A percentile compares a stretch with the other conserved stretches of the same genome.
Conservation (phyloP, 2,888 invertebrate genomes). For the Eupithecia subfuscata region DNA sequence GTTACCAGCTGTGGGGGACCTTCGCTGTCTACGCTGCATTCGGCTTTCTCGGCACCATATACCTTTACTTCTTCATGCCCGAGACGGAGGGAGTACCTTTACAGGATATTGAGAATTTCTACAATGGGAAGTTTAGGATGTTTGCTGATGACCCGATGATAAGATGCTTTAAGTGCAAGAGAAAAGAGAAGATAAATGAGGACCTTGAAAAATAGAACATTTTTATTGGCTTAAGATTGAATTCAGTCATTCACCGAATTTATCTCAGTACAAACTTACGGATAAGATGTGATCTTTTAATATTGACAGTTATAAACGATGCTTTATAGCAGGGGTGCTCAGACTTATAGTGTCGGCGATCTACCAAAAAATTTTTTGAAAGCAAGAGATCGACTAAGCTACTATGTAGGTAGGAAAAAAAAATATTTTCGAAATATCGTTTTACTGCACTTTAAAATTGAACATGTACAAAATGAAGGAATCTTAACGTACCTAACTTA, state of each 20-base stretch:
- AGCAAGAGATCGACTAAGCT: too few species aligned
- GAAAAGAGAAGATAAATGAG: not conserved
- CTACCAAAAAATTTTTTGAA: too few species aligned
- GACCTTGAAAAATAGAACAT: constrained; percentile 16
- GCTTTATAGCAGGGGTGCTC: too few species aligned
- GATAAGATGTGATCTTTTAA: not conserved
- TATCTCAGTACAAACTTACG: not conserved
- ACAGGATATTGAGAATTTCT: constrained; percentile 77
- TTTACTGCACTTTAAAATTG: too few species aligned
- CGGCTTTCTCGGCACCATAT: constrained; percentile 72
- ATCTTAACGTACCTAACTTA: too few species aligned
- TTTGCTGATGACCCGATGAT: constrained; percentile 70
- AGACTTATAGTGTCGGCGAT: too few species aligned
- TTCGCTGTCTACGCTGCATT: constrained; percentile 76
- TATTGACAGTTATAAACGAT: not conserved
- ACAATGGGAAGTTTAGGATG: constrained; percentile 62
- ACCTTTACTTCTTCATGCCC: constrained; percentile 76
- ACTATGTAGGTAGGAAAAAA: too few species aligned
- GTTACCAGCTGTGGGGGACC: constrained; percentile 70
- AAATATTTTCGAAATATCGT: too few species aligned
- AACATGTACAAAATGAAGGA: too few species aligned
- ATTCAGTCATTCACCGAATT: not conserved
- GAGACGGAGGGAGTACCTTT: constrained; percentile 80
- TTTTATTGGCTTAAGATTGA: not conserved
- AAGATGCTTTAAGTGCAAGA: constrained; percentile 60